phyloP scores from a whole-genome alignment of 1,140 invertebrate genomes.

The Rhyacophila brunnea region DNA sequence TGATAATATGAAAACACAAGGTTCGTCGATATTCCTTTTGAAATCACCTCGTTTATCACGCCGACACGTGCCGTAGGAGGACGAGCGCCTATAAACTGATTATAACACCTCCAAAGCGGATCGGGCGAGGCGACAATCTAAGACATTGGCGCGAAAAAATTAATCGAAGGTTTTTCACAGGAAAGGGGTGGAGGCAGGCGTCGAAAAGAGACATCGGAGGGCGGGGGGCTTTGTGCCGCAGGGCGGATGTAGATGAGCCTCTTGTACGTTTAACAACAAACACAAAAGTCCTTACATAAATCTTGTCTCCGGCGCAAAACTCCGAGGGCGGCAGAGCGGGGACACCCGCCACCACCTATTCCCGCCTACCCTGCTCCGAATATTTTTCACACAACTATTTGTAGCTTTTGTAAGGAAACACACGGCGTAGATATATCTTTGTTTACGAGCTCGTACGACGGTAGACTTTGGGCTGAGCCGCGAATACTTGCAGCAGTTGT shows the following conservation, averaged over 20 bases:
- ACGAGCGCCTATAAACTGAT: not conserved
- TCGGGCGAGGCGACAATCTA: conserved; percentile 10
- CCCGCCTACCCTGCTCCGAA: conserved; percentile 9
- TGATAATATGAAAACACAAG: no score
- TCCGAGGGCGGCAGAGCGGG: conserved; percentile 30
- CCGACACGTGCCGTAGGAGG: no score
- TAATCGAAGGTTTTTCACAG: conserved; percentile 19
- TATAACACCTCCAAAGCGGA: not conserved
- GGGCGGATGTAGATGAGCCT: conserved; percentile 54
- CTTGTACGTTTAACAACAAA: conserved; percentile 53
- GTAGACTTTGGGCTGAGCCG: conserved; percentile 11
- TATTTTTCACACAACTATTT: conserved; percentile 36
- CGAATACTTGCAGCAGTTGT: conserved; percentile 34
- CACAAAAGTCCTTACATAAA: conserved; percentile 58
- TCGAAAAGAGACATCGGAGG: not conserved
- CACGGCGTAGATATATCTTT: conserved; percentile 31
- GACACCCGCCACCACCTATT: not conserved
- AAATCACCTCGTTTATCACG: no score
- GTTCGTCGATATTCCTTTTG: no score
- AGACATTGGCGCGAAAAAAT: conserved; percentile 21
- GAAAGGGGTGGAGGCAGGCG: not conserved
- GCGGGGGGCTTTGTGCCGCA: not conserved
- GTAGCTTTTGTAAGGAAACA: conserved; percentile 21
- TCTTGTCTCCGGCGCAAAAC: conserved; percentile 49
- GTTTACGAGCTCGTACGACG: conserved; percentile 28